Conservation (phyloP, 2,888 invertebrate genomes). For the Hemistola chrysoprasaria region DNA sequence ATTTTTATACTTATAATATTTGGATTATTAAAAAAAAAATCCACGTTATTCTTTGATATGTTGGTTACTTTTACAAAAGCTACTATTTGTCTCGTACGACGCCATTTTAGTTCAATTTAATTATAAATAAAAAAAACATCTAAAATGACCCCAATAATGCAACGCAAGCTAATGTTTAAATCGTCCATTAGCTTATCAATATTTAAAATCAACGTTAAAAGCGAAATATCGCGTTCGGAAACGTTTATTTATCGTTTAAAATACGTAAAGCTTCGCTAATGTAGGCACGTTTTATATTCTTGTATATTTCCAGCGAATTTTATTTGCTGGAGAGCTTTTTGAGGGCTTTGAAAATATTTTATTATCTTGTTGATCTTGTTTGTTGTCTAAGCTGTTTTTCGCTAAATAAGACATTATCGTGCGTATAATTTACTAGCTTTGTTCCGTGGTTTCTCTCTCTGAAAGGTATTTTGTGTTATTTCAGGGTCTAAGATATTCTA, state of each 20-base stretch:
- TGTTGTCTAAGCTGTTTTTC: constrained; percentile 7
- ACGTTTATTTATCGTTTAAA: constrained; percentile 31
- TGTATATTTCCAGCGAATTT: constrained; percentile 25
- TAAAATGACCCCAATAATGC: constrained; percentile 4
- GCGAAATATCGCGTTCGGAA: constrained; percentile 32
- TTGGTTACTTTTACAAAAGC: too few relatives aligned
- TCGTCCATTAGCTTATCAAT: constrained; percentile 34
- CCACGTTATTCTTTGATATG: too few relatives aligned
- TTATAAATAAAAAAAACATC: not conserved
- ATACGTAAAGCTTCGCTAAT: constrained; percentile 28
- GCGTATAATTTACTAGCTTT: too few relatives aligned
- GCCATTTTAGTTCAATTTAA: too few relatives aligned
- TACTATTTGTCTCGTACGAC: too few relatives aligned
- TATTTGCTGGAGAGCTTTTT: constrained; percentile 20
- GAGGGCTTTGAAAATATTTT: constrained; percentile 16
- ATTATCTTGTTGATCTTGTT: constrained; percentile 16
- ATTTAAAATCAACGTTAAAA: constrained; percentile 32
- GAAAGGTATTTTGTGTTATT: too few relatives aligned
- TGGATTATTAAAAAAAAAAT: too few relatives aligned
- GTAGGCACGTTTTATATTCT: constrained; percentile 30
- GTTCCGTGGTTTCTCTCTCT: too few relatives aligned
- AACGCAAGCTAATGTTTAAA: constrained; percentile 13
- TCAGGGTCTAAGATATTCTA: too few relatives aligned
- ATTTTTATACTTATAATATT: too few relatives aligned
- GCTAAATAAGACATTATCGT: too few relatives aligned